phyloP scores from a whole-genome alignment of 2,113 vertebrate species.

The Ornithorhynchus anatinus region DNA sequence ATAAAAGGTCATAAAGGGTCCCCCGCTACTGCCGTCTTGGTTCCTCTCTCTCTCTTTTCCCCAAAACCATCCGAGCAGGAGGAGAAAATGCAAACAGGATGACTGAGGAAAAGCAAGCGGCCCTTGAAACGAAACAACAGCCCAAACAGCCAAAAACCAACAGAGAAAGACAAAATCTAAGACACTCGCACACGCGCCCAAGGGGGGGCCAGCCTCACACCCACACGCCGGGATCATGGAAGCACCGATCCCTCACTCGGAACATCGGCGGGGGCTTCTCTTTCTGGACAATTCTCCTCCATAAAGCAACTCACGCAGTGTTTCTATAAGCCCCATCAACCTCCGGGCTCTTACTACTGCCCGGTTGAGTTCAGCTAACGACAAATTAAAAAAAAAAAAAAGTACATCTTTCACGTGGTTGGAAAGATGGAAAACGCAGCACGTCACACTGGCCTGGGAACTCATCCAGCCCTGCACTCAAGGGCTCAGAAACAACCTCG shows the following conservation, averaged over 20 bases:
- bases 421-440: conserved; percentile 63
- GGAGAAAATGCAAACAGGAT: conserved; percentile 66
- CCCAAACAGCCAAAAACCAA: conserved; percentile 56
- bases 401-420: conserved; percentile 12
- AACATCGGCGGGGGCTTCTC: conserved; percentile 15
- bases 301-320: conserved; percentile 28
- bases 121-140: conserved; percentile 57
- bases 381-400: conserved; percentile 42
- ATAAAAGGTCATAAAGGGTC: conserved; percentile 59
- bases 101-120: conserved; percentile 57
- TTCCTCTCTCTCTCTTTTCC: conserved; percentile 34
- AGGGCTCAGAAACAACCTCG: conserved; percentile 41
- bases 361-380: conserved; percentile 59
- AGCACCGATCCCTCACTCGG: conserved; percentile 38
- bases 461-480: conserved; percentile 60
- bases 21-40: conserved; percentile 47
- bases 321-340: conserved; percentile 52
- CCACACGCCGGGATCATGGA: conserved; percentile 53
- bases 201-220: no score
- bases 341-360: conserved; percentile 50
- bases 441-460: conserved; percentile 45
- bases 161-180: conserved; percentile 56
- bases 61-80: conserved; percentile 58
- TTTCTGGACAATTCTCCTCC: conserved; percentile 36
- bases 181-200: conserved; percentile 43